Evolutionary conservation across 2,797 vertebrate genomes (phyloP), one percentile per base, ranked within the genome.

Genomic region (Peromyscus melanophrys): DNA sequence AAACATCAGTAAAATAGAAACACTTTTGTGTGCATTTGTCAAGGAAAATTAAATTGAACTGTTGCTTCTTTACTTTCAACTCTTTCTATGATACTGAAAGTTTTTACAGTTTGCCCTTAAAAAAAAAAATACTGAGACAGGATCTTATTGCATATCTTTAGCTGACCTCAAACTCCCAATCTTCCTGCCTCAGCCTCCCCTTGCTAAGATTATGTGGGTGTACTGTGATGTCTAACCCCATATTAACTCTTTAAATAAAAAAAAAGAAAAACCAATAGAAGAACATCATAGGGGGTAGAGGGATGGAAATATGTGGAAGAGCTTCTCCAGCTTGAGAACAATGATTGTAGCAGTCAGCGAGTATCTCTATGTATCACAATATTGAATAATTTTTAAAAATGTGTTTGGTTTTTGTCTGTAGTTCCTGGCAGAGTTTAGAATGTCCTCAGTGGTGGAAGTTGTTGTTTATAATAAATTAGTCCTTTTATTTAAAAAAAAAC

Each of bases 41-140:
- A 69, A 90, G 73, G 12, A 23, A 92, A 95, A 83, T 94, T 37
- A 80, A 89, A 76, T 63, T 67, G 52, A 67, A 13, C 17, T 61
- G 29, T 25, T 75, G 31, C 84, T 80, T 85, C 40, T 81, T 31
- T 46, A 83, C 77, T 90, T 83, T 14, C 8, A 89, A 37, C 31
- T 34, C 46, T 92, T 61, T 57, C 63, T 87, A n/a, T 85, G 23
- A 84, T 8, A 40, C 34, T 93, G 17, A n/a, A 46, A 71, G 85
- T 29, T 40, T 87, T 87, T 73, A 67, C 17, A 37, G 21, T 75
- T 82, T 95, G 55, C 2, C 31, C 43, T 52, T 57, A 67, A 21
- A 87, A 52, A 31, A 31, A 85, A 46, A 67, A 52, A 19, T 4
- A 17, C 57, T 16, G 52, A 77, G 29, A 17, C 25, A 34, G 43